Evolutionary conservation across 2,888 invertebrate genomes (phyloP).

Genomic region (Lepeophtheirus nordmannii): DNA sequence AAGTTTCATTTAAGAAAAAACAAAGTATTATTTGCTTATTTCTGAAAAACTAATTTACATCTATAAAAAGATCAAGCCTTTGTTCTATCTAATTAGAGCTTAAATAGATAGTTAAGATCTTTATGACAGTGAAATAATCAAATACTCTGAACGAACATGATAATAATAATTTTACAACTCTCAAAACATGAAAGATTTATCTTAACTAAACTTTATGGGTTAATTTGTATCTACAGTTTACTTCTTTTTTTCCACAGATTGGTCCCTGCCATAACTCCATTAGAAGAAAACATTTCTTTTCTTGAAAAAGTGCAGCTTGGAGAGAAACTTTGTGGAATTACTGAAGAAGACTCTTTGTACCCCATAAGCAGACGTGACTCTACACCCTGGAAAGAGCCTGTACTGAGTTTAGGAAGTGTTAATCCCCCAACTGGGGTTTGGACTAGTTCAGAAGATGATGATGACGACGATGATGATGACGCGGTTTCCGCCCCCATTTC

Average conservation of each 20-base stretch:
- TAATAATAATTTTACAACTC: too few species aligned
- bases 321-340: slow-evolving; percentile 18
- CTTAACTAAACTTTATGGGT: too few species aligned
- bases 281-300: slow-evolving; percentile 33
- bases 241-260: slow-evolving; percentile 44
- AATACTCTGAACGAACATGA: too few species aligned
- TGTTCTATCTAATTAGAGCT: too few species aligned
- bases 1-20: too few species aligned
- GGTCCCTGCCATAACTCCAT: slow-evolving; percentile 65
- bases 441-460: slow-evolving; percentile 20
- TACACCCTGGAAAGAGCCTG: slow-evolving; percentile 8
- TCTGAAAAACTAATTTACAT: too few species aligned
- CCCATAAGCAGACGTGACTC: background rate
- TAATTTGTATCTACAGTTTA: too few species aligned
- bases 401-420: background rate
- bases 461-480: slow-evolving; percentile 15
- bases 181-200: too few species aligned
- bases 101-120: too few species aligned
- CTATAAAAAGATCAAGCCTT: too few species aligned
- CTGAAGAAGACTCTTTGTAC: slow-evolving; percentile 10
- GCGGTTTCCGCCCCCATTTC: background rate
- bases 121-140: too few species aligned
- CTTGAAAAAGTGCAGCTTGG: slow-evolving; percentile 24
- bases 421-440: slow-evolving; percentile 10
- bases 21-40: too few species aligned